Conservation (phyloP, 2,797 vertebrate genomes). For the Novumbra hubbsi region DNA sequence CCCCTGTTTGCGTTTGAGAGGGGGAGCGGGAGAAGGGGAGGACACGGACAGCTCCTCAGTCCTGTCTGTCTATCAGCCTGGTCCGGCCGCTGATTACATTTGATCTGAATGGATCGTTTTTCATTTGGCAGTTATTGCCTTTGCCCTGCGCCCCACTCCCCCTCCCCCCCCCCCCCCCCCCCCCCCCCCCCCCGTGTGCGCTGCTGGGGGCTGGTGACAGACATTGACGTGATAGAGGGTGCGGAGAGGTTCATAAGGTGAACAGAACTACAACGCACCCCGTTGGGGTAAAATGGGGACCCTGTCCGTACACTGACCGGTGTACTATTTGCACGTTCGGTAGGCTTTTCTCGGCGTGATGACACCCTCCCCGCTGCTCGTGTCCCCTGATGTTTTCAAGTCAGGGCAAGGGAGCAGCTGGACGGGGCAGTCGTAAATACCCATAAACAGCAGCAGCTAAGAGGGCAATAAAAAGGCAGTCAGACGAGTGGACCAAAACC, state of each 20-base stretch:
- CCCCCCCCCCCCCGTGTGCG: constrained; percentile 44
- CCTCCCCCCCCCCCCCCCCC: constrained; percentile 35
- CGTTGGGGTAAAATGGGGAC: too few species aligned
- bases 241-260: constrained; percentile 13
- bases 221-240: constrained; percentile 38
- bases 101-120: constrained; percentile 78
- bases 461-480: constrained; percentile 20
- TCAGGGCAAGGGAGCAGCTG: constrained; percentile 18
- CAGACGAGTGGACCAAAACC: constrained; percentile 18
- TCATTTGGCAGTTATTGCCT: constrained; percentile 73
- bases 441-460: constrained; percentile 32
- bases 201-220: constrained; percentile 43
- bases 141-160: constrained; percentile 63
- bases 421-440: constrained; percentile 26
- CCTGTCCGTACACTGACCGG: too few species aligned
- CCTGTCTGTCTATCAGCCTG: constrained; percentile 64
- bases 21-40: constrained; percentile 26
- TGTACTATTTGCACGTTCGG: too few species aligned
- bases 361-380: constrained; percentile 3
- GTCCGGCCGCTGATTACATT: constrained; percentile 68
- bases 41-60: constrained; percentile 25
- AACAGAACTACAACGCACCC: too few species aligned
- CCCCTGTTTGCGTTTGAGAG: constrained; percentile 27
- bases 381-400: constrained; percentile 2
- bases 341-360: neutral